Conservation (phyloP, 2,113 vertebrate species). For the Parus major region DNA sequence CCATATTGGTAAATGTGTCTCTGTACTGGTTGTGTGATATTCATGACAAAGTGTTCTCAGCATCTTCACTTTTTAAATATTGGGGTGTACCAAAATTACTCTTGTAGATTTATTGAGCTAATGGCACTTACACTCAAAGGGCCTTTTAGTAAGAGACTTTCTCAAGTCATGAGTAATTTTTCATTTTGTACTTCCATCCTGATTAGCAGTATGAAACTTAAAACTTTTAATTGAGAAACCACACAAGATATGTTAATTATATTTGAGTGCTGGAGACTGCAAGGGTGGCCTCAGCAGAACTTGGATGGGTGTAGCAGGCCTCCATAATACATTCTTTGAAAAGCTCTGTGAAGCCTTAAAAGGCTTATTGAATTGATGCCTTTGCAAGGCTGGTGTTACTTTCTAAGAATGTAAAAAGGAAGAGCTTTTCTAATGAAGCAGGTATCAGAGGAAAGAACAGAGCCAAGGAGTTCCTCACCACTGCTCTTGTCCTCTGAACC, state of each 20-base stretch:
- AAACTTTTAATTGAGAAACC: not conserved
- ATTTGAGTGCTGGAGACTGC: not conserved
- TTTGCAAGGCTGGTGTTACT: not conserved
- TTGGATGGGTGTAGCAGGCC: not conserved
- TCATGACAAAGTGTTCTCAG: not conserved
- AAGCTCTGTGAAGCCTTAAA: not conserved
- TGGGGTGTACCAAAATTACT: not conserved
- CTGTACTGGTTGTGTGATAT: not conserved
- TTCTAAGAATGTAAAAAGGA: not conserved
- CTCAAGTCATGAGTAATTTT: not conserved
- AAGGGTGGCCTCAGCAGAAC: not conserved
- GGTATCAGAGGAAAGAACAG: not conserved
- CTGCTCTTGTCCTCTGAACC: not conserved
- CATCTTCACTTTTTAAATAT: not conserved
- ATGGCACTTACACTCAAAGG: not conserved
- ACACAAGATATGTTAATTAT: not conserved
- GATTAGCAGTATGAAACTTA: not conserved
- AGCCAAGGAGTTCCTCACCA: not conserved
- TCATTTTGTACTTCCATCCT: not conserved
- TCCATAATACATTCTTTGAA: not conserved
- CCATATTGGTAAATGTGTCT: not conserved
- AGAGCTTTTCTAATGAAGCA: not conserved
- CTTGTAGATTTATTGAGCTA: not conserved
- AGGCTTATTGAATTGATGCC: not conserved
- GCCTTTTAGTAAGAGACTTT: not conserved